Conservation (phyloP, 2,113 vertebrate genomes). For the Craseonycteris thonglongyai region DNA sequence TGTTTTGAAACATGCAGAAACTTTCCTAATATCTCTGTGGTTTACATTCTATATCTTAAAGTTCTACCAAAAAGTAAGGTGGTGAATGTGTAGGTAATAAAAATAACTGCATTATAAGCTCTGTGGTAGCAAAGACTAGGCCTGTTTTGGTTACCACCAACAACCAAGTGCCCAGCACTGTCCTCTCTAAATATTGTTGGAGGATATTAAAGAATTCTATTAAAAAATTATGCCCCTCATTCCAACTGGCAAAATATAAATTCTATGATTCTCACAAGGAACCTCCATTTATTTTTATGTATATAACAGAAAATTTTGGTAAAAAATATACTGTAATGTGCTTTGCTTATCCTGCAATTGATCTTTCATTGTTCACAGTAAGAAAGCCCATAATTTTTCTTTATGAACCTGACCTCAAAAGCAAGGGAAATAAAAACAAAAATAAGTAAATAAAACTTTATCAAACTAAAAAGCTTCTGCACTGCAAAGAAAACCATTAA, state of each 20-base stretch:
- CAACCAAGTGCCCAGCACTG: not conserved
- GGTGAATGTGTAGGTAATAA: not conserved
- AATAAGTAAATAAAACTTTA: too few species aligned
- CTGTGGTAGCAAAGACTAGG: not conserved
- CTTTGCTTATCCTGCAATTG: not conserved
- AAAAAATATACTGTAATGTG: not conserved
- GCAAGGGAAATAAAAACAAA: too few species aligned
- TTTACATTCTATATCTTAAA: not conserved
- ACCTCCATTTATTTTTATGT: not conserved
- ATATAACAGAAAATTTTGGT: not conserved
- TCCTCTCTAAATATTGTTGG: not conserved
- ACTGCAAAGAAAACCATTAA: too few species aligned
- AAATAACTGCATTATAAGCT: not conserved
- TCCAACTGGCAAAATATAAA: not conserved
- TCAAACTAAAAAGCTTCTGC: too few species aligned
- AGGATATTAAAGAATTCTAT: not conserved
- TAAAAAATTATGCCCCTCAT: not conserved
- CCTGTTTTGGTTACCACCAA: not conserved
- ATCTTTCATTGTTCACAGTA: not conserved
- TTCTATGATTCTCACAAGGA: not conserved
- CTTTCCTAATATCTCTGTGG: not conserved
- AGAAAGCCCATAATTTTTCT: not conserved
- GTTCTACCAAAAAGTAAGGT: not conserved
- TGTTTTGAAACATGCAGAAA: not conserved
- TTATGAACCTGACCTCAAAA: too few species aligned